Evolutionary conservation across 92 coral and sea anemone genomes (phyloP).

Genomic region (Zoanthus sansibaricus): DNA sequence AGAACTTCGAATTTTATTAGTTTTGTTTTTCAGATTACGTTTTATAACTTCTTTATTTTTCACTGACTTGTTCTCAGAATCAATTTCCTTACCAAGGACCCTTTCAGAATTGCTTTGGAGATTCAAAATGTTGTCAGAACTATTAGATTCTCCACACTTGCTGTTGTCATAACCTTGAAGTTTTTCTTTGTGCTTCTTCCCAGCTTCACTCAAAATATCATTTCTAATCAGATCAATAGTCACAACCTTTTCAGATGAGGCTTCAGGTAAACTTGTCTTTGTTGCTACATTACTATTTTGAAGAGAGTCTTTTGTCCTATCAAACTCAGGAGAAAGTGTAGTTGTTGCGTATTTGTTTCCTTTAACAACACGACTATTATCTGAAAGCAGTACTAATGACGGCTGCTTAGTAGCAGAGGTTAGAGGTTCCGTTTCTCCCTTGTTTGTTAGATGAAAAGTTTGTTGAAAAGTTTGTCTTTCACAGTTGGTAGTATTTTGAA

Average conservation of each 20-base stretch:
- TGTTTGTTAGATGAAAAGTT: neutral
- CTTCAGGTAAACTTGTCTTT: neutral
- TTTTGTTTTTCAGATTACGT: neutral
- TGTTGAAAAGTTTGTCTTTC: neutral
- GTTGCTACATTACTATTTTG: neutral
- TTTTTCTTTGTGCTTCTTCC: constrained; percentile 47
- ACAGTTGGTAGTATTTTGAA: neutral
- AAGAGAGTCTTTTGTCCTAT: neutral
- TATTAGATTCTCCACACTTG: neutral
- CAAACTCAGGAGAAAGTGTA: neutral
- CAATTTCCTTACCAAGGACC: neutral
- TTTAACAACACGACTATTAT: neutral
- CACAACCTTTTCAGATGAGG: neutral
- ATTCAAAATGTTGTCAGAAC: neutral
- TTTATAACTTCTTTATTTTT: neutral
- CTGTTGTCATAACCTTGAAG: constrained; percentile 57
- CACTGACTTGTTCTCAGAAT: neutral
- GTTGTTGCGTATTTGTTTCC: neutral
- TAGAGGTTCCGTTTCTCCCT: neutral
- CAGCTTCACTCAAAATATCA: neutral
- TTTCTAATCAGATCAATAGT: neutral
- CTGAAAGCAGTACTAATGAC: neutral
- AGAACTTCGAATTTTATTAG: neutral
- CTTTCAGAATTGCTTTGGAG: neutral
- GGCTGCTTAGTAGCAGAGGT: neutral